Evolutionary conservation across 2,888 invertebrate genomes (phyloP).

Genomic region (Kryphioiulus occultus): DNA sequence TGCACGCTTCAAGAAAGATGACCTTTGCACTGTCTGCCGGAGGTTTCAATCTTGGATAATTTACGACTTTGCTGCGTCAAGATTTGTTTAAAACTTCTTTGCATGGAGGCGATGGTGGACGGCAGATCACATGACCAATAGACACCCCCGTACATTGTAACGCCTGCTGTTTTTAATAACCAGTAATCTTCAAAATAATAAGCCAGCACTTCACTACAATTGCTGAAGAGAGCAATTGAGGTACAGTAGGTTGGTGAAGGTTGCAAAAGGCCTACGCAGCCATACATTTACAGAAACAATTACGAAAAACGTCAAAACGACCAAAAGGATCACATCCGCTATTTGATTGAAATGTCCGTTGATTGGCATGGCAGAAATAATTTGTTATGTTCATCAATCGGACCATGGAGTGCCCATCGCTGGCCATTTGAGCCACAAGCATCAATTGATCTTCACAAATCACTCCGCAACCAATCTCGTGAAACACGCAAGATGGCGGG

Average conservation of each 20-base stretch:
- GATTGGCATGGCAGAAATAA: not conserved
- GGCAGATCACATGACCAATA: not conserved
- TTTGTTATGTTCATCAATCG: not conserved
- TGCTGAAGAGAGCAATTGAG: not conserved
- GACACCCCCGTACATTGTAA: not conserved
- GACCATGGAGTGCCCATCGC: not conserved
- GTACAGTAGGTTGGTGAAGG: not conserved
- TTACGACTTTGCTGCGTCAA: not conserved
- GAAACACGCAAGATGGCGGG: slow-evolving; percentile 12
- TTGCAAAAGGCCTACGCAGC: not conserved
- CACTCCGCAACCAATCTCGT: not conserved
- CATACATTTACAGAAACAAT: not conserved
- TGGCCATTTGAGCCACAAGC: not conserved
- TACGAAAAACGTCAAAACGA: not conserved
- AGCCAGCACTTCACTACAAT: not conserved
- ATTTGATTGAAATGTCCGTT: not conserved
- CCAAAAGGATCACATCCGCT: not conserved
- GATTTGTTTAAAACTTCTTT: not conserved
- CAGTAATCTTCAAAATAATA: not conserved
- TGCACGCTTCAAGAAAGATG: not conserved
- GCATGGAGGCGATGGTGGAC: not conserved
- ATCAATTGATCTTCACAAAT: no score
- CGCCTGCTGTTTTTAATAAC: not conserved
- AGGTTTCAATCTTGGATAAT: not conserved
- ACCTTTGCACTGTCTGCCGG: not conserved